Conservation (phyloP, 2,797 vertebrate species). For the Peromyscus aztecus region DNA sequence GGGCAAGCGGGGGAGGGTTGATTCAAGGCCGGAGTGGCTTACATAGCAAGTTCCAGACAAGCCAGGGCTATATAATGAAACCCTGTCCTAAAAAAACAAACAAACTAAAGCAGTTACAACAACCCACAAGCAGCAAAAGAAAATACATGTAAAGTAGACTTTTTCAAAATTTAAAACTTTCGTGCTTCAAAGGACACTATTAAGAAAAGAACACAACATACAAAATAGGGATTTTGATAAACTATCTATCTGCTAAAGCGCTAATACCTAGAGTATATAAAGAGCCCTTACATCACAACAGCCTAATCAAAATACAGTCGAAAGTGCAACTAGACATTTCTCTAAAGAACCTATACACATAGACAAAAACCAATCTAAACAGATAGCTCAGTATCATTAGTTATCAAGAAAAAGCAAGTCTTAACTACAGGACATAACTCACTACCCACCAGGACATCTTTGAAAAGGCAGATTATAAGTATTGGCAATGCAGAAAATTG, state of each 20-base stretch:
- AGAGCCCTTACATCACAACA: slow-evolving; percentile 3
- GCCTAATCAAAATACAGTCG: not conserved
- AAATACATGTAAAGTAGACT: not conserved
- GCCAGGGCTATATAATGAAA: not conserved
- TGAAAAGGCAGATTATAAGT: not conserved
- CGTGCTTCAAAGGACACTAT: slow-evolving; percentile 42
- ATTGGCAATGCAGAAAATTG: not conserved
- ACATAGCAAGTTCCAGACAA: not conserved
- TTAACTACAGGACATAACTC: not conserved
- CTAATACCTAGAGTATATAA: not conserved
- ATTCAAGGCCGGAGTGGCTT: not conserved
- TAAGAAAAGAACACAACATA: not conserved
- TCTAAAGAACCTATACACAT: not conserved
- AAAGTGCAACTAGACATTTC: slow-evolving; percentile 26
- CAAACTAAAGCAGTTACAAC: not conserved
- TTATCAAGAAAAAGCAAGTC: slow-evolving; percentile 1
- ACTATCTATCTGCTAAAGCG: not conserved
- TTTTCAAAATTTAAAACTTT: slow-evolving; percentile 40
- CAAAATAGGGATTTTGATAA: not conserved
- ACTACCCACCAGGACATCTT: not conserved
- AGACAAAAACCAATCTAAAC: not conserved
- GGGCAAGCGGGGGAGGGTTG: too few relatives aligned
- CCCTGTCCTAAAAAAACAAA: not conserved
- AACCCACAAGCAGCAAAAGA: not conserved
- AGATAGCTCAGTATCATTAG: not conserved